Evolutionary conservation across 2,113 vertebrate species (phyloP), one percentile per base, ranked within the genome.

Genomic region (Notarius lentiginosus): DNA sequence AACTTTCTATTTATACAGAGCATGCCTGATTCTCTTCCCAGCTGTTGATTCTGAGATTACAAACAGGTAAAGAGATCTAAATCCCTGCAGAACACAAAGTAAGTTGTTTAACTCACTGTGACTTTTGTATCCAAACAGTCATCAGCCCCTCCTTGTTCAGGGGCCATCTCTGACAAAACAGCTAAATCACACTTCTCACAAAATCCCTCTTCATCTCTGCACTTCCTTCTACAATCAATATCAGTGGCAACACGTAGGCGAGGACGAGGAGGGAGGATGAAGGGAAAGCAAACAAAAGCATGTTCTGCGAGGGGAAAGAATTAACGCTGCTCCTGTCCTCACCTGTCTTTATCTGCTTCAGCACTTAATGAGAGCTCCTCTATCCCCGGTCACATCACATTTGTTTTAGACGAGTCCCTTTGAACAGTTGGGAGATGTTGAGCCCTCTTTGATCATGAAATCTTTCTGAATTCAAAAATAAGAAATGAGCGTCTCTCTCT

Each of bases 321-420:
- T 93, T 91, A 93, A 89, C 89, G 90, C 94, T 92, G 94, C 92
- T 93, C 93, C 94, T 91, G 88, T 89, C 91, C 95, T 95, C 96
- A 97, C 96, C 97, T 98, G 96, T 96, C 96, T 94, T 95, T 94
- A 92, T 95, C 93, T 94, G 95, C 95, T 97, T 96, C 96, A 95
- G 96, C 95, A 94, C 96, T 95, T 99, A 99, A 98, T 97, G 96
- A 98, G 96, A 94, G 96, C 95, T 95, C 95, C 95, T 96, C 96
- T 96, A 96, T 96, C 96, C 97, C 96, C 95, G 96, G 96, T 97
- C 97, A 97, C 96, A 97, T 97, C 95, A 94, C 96, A 97, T 96
- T 97, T 97, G 96, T 96, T 96, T 96, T 94, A 96, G 96, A 95
- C 88, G 91, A 96, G 96, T 97, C 95, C 95, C 96, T 99, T 98